A percentile compares a stretch with the other conserved stretches of the same genome.
Conservation (phyloP, 2,888 invertebrate genomes). For the Pollenia griseotomentosa region DNA sequence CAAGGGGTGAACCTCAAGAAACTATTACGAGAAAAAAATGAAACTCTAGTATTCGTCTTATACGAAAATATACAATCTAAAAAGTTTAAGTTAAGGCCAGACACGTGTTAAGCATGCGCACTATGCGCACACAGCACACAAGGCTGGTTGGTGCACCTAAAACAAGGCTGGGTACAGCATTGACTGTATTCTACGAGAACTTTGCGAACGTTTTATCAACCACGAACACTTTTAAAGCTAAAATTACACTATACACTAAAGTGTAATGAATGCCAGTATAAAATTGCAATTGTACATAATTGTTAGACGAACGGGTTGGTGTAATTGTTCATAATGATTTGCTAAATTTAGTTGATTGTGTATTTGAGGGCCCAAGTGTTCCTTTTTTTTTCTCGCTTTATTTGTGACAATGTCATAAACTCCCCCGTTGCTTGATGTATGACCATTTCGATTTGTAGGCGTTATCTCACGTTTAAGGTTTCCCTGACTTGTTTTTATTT, state of each 20-base stretch:
- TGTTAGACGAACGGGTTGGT: constrained; percentile 6
- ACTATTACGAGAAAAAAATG: constrained; percentile 35
- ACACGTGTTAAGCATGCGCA: constrained; percentile 83
- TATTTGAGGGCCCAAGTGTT: constrained; percentile 45
- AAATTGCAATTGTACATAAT: constrained; percentile 37
- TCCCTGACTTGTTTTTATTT: constrained; percentile 68
- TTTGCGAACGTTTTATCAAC: constrained; percentile 40
- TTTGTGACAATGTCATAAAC: constrained; percentile 70
- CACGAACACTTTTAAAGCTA: constrained; percentile 30
- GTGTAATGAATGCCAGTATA: constrained; percentile 9
- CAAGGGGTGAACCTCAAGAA: constrained; percentile 67
- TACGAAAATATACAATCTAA: constrained; percentile 64
- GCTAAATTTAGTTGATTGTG: constrained; percentile 13
- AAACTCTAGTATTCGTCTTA: constrained; percentile 24
- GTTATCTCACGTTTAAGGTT: constrained; percentile 80
- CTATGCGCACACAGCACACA: constrained; percentile 34
- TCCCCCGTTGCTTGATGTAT: constrained; percentile 78
- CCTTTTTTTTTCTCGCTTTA: constrained; percentile 22
- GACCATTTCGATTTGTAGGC: constrained; percentile 79
- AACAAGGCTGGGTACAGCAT: constrained; percentile 47
- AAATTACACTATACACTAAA: background rate
- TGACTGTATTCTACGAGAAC: constrained; percentile 22
- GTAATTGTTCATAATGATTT: constrained; percentile 65
- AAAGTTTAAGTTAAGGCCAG: constrained; percentile 75
- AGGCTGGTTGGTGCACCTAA: constrained; percentile 33